Conservation (phyloP, 2,888 invertebrate species). For the Platynereis dumerilii region DNA sequence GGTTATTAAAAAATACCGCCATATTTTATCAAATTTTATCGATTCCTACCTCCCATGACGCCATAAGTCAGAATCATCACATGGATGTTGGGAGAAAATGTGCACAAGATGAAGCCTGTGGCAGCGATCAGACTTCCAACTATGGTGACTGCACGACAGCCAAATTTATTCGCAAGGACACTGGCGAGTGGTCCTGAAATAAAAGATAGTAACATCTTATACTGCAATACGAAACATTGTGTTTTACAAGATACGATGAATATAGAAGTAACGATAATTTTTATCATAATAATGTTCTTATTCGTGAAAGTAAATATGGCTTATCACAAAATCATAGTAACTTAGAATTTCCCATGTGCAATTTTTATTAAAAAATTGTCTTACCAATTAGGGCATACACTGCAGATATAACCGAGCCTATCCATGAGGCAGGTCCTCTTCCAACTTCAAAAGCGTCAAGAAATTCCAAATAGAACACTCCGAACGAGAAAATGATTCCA, state of each 20-base stretch:
- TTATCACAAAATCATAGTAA: too few relatives aligned
- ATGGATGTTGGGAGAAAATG: slow-evolving; percentile 50
- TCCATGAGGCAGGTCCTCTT: slow-evolving; percentile 78
- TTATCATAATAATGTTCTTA: too few relatives aligned
- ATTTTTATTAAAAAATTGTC: not conserved
- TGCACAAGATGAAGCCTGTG: slow-evolving; percentile 44
- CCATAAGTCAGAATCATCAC: slow-evolving; percentile 55
- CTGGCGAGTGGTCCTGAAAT: slow-evolving; percentile 86
- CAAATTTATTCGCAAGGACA: slow-evolving; percentile 90
- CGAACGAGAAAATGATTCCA: slow-evolving; percentile 91
- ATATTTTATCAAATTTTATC: too few relatives aligned
- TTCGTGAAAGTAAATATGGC: too few relatives aligned
- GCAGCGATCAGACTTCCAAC: slow-evolving; percentile 46
- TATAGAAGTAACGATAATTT: too few relatives aligned
- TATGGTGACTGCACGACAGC: slow-evolving; percentile 75
- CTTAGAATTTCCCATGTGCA: too few relatives aligned
- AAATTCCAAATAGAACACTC: slow-evolving; percentile 75
- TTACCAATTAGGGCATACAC: slow-evolving; percentile 70
- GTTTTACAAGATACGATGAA: too few relatives aligned
- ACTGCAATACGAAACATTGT: too few relatives aligned
- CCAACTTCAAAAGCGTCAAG: slow-evolving; percentile 73
- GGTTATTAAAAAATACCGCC: too few relatives aligned
- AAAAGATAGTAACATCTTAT: too few relatives aligned
- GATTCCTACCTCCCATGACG: slow-evolving; percentile 52
- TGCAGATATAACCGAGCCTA: slow-evolving; percentile 79